These are phyloP conservation scores for Phasia obesa DNA, from an alignment of 2,888 invertebrate species.

Conservation along the genomic window DNA sequence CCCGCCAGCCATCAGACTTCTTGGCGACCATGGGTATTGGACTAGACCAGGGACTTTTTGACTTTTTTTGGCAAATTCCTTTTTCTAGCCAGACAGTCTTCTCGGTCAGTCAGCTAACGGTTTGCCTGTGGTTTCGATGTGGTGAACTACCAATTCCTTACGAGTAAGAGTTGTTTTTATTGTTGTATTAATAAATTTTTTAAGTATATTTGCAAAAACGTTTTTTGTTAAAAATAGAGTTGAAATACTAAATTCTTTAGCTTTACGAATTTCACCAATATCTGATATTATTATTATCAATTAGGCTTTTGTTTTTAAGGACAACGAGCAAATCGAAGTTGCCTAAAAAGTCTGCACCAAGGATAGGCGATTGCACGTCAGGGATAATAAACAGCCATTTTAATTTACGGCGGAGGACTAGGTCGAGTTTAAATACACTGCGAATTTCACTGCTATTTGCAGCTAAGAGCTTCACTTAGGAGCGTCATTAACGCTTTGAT, in stretches of 20 bases:
- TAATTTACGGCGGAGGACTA: slow-evolving; percentile 68
- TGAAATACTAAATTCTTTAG: slow-evolving; percentile 42
- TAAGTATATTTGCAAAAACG: slow-evolving; percentile 34
- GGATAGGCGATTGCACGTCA: slow-evolving; percentile 64
- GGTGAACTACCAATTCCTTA: too few species aligned
- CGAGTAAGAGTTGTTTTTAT: slow-evolving; percentile 35
- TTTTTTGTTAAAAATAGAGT: slow-evolving; percentile 21
- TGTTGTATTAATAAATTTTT: slow-evolving; percentile 40
- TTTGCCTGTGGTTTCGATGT: slow-evolving; percentile 51
- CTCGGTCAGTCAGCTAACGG: slow-evolving; percentile 46
- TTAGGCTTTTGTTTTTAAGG: slow-evolving; percentile 46
- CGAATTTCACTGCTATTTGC: too few species aligned
- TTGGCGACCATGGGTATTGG: too few species aligned
- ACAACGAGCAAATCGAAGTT: slow-evolving; percentile 58
- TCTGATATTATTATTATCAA: slow-evolving; percentile 39
- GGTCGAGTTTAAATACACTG: slow-evolving; percentile 59
- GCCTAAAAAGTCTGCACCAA: slow-evolving; percentile 68
- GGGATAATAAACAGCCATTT: slow-evolving; percentile 71
- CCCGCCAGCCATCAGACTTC: too few species aligned
- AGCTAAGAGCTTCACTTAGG: too few species aligned
- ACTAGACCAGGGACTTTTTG: too few species aligned
- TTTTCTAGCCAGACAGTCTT: slow-evolving; percentile 47
- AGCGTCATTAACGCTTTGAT: too few species aligned
- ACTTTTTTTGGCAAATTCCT: slow-evolving; percentile 39
- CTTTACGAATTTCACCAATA: too few species aligned